A percentile compares a stretch with the other conserved stretches of the same genome.
Conservation (phyloP, 2,113 vertebrate species). For the Pomatorhinus ruficollis region DNA sequence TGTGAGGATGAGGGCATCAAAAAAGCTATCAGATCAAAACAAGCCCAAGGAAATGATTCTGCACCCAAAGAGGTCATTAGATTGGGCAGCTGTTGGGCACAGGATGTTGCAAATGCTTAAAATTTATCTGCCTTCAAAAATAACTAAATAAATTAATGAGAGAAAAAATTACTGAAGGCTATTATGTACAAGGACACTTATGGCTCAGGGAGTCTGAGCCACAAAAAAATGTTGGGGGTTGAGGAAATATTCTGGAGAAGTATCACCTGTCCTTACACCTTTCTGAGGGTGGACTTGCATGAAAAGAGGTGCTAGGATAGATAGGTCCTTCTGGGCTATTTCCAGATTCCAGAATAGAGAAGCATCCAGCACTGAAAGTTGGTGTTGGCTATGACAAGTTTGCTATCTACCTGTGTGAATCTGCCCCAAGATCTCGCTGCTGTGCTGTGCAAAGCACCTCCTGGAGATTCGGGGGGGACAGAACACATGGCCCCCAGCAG, state of each 20-base stretch:
- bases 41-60: constrained; percentile 15
- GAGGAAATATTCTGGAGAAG: background rate
- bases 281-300: background rate
- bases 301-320: background rate
- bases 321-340: background rate
- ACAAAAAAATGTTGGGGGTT: background rate
- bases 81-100: background rate
- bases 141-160: background rate
- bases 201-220: background rate
- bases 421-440: background rate
- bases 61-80: background rate
- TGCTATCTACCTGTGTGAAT: background rate
- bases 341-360: background rate
- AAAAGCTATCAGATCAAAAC: background rate
- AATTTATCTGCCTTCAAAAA: background rate
- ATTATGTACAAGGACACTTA: background rate
- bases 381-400: fast-evolving
- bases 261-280: background rate
- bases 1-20: background rate
- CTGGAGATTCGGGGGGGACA: fast-evolving
- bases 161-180: background rate
- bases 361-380: background rate
- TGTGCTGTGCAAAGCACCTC: background rate
- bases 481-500: background rate
- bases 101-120: constrained; percentile 20